Percentiles rank a stretch among this genome's conserved stretches.
phyloP scores from a whole-genome alignment of 2,113 vertebrate species.

The Sebastes schlegelii region DNA sequence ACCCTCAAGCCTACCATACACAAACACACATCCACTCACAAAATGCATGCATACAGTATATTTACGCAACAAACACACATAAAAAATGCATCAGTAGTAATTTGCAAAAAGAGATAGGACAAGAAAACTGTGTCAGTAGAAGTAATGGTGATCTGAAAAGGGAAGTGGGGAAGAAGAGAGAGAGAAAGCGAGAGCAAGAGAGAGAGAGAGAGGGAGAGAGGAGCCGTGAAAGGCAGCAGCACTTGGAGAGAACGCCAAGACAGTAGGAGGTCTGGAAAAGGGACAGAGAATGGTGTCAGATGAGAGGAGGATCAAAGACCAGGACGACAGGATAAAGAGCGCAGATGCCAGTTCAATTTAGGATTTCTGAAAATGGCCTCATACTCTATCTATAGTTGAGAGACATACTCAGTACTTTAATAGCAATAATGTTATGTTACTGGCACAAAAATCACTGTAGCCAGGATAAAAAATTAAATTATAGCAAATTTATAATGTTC shows the following conservation, averaged over 20 bases:
- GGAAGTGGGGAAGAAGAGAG: background rate
- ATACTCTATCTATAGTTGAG: slow-evolving; percentile 29
- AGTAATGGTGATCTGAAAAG: slow-evolving; percentile 26
- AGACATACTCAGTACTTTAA: slow-evolving; percentile 6
- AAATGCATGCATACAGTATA: background rate
- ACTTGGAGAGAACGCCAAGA: slow-evolving; percentile 52
- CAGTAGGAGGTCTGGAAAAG: slow-evolving; percentile 69
- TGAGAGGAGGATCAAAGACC: slow-evolving; percentile 76
- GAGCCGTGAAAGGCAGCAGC: slow-evolving; percentile 30
- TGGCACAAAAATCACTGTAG: background rate
- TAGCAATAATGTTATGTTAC: background rate
- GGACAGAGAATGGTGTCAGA: slow-evolving; percentile 62
- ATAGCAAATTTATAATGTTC: background rate
- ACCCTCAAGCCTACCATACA: background rate
- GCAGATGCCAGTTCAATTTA: slow-evolving; percentile 54
- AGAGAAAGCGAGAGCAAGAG: background rate
- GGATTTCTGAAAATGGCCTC: slow-evolving; percentile 41
- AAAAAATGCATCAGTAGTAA: slow-evolving; percentile 8
- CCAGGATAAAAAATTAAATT: background rate
- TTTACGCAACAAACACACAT: background rate
- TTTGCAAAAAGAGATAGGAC: background rate
- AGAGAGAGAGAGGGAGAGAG: slow-evolving; percentile 7
- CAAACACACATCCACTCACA: background rate
- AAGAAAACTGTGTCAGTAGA: slow-evolving; percentile 18
- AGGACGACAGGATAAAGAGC: slow-evolving; percentile 50